Percentiles rank a stretch among this genome's conserved stretches.
These are phyloP conservation scores for Brenthis ino DNA, from an alignment of 2,888 invertebrate genomes.

Conservation along the genomic window DNA sequence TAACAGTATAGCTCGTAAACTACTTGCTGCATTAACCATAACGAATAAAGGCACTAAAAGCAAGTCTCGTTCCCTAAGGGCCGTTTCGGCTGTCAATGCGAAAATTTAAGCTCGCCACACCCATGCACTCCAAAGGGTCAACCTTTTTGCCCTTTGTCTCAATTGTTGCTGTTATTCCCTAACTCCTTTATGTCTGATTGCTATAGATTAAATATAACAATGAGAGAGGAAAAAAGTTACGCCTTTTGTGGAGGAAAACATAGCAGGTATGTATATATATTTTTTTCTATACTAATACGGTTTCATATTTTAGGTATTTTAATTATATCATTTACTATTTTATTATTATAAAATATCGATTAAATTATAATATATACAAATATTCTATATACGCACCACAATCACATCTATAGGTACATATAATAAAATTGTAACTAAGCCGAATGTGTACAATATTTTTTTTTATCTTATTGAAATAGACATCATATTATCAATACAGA, in stretches of 20 bases:
- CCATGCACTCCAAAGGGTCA: conserved; percentile 80
- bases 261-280: neutral
- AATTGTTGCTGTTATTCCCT: conserved; percentile 62
- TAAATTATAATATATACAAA: no score
- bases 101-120: conserved; percentile 80
- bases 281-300: neutral
- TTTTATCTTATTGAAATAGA: no score
- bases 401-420: no score
- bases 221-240: conserved; percentile 20
- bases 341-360: no score
- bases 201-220: conserved; percentile 39
- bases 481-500: no score
- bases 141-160: conserved; percentile 77
- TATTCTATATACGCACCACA: no score
- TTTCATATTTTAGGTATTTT: no score
- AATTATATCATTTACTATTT: no score
- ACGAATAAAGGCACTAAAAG: conserved; percentile 82
- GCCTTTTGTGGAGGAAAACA: conserved; percentile 8
- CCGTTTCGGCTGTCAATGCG: conserved; percentile 82
- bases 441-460: no score
- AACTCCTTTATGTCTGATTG: conserved; percentile 49
- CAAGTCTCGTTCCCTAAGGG: conserved; percentile 75
- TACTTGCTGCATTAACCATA: conserved; percentile 79
- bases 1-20: conserved; percentile 77
- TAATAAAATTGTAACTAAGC: no score